Conservation (phyloP, 2,797 vertebrate genomes). For the Diplodus puntazzo region DNA sequence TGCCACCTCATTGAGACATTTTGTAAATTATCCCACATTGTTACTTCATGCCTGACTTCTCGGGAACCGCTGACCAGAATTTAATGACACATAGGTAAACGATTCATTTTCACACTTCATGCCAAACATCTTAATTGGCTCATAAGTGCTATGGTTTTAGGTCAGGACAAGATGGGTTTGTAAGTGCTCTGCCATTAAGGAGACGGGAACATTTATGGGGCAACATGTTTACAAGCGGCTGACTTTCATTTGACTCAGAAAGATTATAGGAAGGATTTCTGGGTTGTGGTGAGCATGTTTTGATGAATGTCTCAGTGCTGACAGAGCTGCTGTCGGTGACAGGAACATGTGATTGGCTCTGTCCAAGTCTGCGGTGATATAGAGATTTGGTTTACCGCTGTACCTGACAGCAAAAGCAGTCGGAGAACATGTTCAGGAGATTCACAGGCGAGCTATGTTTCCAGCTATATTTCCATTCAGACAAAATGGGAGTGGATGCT, state of each 20-base stretch:
- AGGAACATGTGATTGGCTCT: slow-evolving; percentile 25
- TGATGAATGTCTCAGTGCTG: not conserved
- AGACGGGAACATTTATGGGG: slow-evolving; percentile 1
- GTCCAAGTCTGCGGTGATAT: slow-evolving; percentile 18
- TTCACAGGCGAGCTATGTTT: slow-evolving; percentile 1
- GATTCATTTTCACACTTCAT: slow-evolving; percentile 44
- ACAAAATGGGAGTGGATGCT: slow-evolving; percentile 25
- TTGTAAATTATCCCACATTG: slow-evolving; percentile 8
- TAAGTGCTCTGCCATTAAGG: slow-evolving; percentile 13
- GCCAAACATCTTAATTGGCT: slow-evolving; percentile 35
- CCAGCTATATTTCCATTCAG: slow-evolving; percentile 10
- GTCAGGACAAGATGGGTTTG: slow-evolving; percentile 18
- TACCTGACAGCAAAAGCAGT: slow-evolving; percentile 21
- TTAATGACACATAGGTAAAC: slow-evolving; percentile 10
- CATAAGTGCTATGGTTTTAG: slow-evolving; percentile 6
- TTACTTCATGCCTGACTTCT: slow-evolving; percentile 23
- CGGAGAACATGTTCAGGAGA: not conserved
- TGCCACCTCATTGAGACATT: slow-evolving; percentile 26
- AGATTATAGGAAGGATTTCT: slow-evolving; percentile 2
- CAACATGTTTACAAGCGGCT: slow-evolving; percentile 3
- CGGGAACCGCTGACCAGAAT: slow-evolving; percentile 32
- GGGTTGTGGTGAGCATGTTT: slow-evolving; percentile 19
- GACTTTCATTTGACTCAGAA: slow-evolving; percentile 19
- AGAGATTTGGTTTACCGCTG: slow-evolving; percentile 20
- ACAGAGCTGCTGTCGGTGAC: not conserved